Evolutionary conservation across 1,140 invertebrate genomes (phyloP).

Genomic region (Ips typographus): DNA sequence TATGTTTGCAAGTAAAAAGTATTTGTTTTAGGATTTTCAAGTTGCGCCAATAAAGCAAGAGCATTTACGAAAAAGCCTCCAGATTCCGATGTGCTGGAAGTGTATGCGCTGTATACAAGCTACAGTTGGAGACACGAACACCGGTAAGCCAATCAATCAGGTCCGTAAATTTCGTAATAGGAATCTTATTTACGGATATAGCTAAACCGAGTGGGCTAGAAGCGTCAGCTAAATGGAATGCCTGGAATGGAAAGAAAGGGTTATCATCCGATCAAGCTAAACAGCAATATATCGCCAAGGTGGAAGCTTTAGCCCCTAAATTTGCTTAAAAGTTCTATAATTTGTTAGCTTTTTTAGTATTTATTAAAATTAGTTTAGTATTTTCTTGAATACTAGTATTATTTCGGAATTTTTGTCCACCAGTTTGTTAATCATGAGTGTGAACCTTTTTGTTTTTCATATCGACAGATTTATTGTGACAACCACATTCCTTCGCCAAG

Average conservation of each 20-base stretch:
- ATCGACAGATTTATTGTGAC: too few relatives aligned
- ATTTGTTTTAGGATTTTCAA: conserved; percentile 63
- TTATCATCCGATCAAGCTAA: conserved; percentile 77
- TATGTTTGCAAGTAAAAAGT: background rate
- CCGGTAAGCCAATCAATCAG: conserved; percentile 54
- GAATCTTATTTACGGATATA: background rate
- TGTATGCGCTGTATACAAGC: conserved; percentile 80
- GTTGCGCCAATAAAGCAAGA: conserved; percentile 71
- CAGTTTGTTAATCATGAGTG: too few relatives aligned
- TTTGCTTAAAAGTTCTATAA: conserved; percentile 18
- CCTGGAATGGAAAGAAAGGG: conserved; percentile 85
- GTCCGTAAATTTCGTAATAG: background rate
- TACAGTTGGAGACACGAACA: conserved; percentile 73
- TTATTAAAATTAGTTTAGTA: too few relatives aligned
- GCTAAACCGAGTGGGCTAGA: conserved; percentile 54
- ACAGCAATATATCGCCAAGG: conserved; percentile 78
- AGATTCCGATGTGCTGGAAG: conserved; percentile 70
- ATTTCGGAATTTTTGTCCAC: too few relatives aligned
- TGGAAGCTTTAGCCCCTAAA: conserved; percentile 53
- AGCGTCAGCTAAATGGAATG: conserved; percentile 94
- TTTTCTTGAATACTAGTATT: too few relatives aligned
- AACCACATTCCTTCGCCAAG: too few relatives aligned
- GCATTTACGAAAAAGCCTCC: conserved; percentile 64
- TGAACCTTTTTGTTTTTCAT: too few relatives aligned
- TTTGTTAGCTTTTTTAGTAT: background rate